Conservation (phyloP, 2,113 vertebrate genomes). For the Callaeas wilsoni region DNA sequence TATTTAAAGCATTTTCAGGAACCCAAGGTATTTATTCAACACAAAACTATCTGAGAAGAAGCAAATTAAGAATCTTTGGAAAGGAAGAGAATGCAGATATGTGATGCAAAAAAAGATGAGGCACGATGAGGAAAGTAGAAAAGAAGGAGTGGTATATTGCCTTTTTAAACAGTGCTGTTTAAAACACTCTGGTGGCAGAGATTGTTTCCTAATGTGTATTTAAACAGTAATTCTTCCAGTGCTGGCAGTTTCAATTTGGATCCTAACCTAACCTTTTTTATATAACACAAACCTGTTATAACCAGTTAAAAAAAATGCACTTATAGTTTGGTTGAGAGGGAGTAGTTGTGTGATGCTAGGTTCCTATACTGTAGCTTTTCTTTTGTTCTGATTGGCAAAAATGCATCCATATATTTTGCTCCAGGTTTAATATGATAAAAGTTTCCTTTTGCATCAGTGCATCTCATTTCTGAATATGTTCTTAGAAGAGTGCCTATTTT, state of each 20-base stretch:
- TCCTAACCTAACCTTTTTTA: not conserved
- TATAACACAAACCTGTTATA: not conserved
- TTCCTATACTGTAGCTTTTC: not conserved
- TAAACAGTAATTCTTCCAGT: not conserved
- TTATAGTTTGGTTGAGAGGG: not conserved
- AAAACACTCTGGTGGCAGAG: not conserved
- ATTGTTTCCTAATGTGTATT: not conserved
- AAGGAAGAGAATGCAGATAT: not conserved
- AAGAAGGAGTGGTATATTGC: not conserved
- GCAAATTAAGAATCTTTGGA: not conserved
- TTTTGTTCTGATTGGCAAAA: not conserved
- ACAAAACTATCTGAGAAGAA: not conserved
- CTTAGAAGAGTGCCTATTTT: not conserved
- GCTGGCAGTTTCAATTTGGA: not conserved
- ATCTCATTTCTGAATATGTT: not conserved
- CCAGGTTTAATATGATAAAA: not conserved
- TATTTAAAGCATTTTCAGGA: not conserved
- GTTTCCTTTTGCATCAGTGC: not conserved
- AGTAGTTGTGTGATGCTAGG: accelerated
- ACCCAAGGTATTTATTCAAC: not conserved
- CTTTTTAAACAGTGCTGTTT: not conserved
- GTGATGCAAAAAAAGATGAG: not conserved
- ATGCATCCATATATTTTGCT: not conserved
- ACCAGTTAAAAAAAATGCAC: not conserved
- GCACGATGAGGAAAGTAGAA: not conserved